A percentile compares a stretch with the other conserved stretches of the same genome.
Conservation (phyloP, 2,113 vertebrate species). For the Orthonyx spaldingii region DNA sequence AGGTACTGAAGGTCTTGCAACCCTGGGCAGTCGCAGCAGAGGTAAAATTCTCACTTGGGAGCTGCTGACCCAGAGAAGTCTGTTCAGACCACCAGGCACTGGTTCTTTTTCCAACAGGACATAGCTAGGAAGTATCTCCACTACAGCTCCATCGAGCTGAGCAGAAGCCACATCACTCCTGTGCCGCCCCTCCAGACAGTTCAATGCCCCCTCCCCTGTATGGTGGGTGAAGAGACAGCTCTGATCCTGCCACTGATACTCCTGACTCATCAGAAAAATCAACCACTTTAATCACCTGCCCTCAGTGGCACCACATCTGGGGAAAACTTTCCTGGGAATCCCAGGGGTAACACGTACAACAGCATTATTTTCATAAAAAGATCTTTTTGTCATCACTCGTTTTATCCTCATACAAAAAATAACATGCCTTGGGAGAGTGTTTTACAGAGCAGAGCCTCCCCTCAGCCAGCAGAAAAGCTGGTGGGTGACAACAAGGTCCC, state of each 20-base stretch:
- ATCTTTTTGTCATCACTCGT: not conserved
- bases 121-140: not conserved
- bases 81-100: not conserved
- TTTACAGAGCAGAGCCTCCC: slow-evolving; percentile 8
- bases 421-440: accelerated
- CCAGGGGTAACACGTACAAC: accelerated
- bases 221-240: not conserved
- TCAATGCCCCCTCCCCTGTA: not conserved
- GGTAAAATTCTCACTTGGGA: not conserved
- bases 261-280: not conserved
- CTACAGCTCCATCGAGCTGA: not conserved
- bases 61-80: not conserved
- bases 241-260: not conserved
- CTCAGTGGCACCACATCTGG: accelerated
- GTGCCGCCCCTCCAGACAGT: accelerated
- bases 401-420: not conserved
- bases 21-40: not conserved
- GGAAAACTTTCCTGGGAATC: not conserved
- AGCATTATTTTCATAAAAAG: not conserved
- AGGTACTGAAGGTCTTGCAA: not conserved
- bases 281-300: not conserved
- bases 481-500: slow-evolving; percentile 34
- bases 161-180: not conserved
- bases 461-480: slow-evolving; percentile 22
- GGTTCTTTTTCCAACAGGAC: not conserved